phyloP scores from a whole-genome alignment of 2,888 invertebrate genomes.

The Tribolium freemani region DNA sequence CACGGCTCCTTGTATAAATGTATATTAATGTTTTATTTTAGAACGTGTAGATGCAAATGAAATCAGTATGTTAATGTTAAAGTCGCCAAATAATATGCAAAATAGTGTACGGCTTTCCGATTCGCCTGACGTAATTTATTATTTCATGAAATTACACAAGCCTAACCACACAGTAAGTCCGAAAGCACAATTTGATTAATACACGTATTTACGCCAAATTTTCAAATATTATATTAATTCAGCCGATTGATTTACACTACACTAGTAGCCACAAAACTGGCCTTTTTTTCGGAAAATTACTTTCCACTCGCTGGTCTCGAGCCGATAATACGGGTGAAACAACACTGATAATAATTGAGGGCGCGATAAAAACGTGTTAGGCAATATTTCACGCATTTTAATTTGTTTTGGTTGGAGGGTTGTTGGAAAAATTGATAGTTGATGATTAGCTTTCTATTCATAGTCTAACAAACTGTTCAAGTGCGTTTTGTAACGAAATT shows the following conservation, averaged over 20 bases:
- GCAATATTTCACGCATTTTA: slow-evolving; percentile 22
- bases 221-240: not conserved
- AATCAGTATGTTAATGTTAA: slow-evolving; percentile 39
- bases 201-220: not conserved
- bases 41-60: slow-evolving; percentile 42
- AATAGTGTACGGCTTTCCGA: slow-evolving; percentile 30
- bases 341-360: too few relatives aligned
- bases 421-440: slow-evolving; percentile 12
- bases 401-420: slow-evolving; percentile 12
- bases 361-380: not conserved
- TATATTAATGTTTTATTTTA: slow-evolving; percentile 42
- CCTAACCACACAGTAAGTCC: slow-evolving; percentile 8
- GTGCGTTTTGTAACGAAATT: slow-evolving; percentile 18
- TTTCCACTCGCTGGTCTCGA: too few relatives aligned
- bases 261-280: too few relatives aligned
- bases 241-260: not conserved
- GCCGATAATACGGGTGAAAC: too few relatives aligned
- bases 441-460: not conserved
- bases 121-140: slow-evolving; percentile 24
- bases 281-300: too few relatives aligned
- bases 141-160: slow-evolving; percentile 12
- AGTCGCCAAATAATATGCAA: slow-evolving; percentile 38
- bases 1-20: slow-evolving; percentile 37
- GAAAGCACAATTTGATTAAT: not conserved
- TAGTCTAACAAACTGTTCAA: slow-evolving; percentile 15